Conservation (phyloP, 2,113 vertebrate species). For the Microcebus jonahi region DNA sequence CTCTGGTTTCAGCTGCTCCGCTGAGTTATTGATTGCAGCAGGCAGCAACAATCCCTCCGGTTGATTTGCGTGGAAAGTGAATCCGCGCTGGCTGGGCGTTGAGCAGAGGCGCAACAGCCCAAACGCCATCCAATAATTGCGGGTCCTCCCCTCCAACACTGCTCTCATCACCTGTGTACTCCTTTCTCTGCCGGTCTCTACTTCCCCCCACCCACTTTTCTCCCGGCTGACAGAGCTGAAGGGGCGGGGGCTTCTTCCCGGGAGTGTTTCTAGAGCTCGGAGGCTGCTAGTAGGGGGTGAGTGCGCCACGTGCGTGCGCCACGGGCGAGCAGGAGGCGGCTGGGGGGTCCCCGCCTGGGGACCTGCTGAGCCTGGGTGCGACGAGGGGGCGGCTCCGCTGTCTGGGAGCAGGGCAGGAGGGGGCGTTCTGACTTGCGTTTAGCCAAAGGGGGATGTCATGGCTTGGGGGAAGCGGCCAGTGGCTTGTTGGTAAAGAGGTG, state of each 20-base stretch:
- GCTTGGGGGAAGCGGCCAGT: neutral
- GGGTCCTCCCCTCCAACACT: neutral
- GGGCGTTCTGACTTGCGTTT: neutral
- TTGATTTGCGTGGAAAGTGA: constrained; percentile 56
- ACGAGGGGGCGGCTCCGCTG: neutral
- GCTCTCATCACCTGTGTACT: constrained; percentile 3
- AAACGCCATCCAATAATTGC: constrained; percentile 37
- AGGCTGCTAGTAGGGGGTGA: constrained; percentile 48
- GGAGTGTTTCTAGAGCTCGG: constrained; percentile 43
- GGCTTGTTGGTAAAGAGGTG: neutral
- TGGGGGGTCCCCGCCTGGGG: neutral
- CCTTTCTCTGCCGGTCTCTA: neutral
- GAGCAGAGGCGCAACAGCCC: constrained; percentile 7
- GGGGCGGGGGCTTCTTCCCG: constrained; percentile 46
- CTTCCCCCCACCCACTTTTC: constrained; percentile 6
- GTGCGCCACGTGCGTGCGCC: constrained; percentile 73
- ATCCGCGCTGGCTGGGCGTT: constrained; percentile 30
- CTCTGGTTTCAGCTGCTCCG: constrained; percentile 53
- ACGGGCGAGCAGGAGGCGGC: neutral
- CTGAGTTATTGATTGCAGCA: constrained; percentile 53
- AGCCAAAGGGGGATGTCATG: no score
- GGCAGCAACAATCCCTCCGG: constrained; percentile 46
- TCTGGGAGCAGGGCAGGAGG: neutral
- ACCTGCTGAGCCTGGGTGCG: neutral
- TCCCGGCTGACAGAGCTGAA: neutral